A percentile compares a stretch with the other conserved stretches of the same genome.
phyloP scores from a whole-genome alignment of 2,797 vertebrate genomes.

The Neostethus bicornis region DNA sequence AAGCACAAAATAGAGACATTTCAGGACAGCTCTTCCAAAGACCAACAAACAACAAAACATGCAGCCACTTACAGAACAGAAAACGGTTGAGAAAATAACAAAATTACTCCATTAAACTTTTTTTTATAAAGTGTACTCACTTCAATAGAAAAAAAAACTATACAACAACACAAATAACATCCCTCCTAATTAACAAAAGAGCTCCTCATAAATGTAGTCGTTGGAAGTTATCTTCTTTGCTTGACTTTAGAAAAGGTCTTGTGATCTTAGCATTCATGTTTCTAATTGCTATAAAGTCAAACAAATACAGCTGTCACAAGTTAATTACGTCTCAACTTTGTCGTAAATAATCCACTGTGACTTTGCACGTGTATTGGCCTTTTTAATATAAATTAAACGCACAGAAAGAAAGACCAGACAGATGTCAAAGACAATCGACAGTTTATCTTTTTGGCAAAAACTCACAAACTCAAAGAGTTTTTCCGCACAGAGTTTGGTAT shows the following conservation, averaged over 20 bases:
- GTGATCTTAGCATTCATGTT: constrained; percentile 25
- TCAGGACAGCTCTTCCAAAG: constrained; percentile 53
- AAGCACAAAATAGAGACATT: constrained; percentile 67
- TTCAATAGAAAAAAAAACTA: not conserved
- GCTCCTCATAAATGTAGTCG: not conserved
- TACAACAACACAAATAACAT: not conserved
- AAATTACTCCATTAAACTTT: not conserved
- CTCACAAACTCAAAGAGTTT: too few relatives aligned
- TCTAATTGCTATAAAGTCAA: constrained; percentile 29
- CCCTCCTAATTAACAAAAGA: constrained; percentile 6
- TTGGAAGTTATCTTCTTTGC: not conserved
- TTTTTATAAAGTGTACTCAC: not conserved
- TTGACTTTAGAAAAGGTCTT: not conserved
- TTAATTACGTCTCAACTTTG: constrained; percentile 69
- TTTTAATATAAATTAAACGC: constrained; percentile 44
- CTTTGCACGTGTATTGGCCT: constrained; percentile 52
- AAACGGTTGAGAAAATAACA: constrained; percentile 20
- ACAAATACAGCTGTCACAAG: constrained; percentile 44
- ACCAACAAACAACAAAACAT: constrained; percentile 51
- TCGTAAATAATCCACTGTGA: constrained; percentile 56
- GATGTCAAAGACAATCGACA: constrained; percentile 44
- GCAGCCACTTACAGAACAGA: constrained; percentile 32
- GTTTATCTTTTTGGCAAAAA: too few relatives aligned
- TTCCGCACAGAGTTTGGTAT: constrained; percentile 44
- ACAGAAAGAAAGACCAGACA: constrained; percentile 29